A percentile compares a stretch with the other conserved stretches of the same genome.
These are phyloP conservation scores for Anarrhichthys ocellatus DNA, from an alignment of 2,113 vertebrate species.

Conservation along the genomic window DNA sequence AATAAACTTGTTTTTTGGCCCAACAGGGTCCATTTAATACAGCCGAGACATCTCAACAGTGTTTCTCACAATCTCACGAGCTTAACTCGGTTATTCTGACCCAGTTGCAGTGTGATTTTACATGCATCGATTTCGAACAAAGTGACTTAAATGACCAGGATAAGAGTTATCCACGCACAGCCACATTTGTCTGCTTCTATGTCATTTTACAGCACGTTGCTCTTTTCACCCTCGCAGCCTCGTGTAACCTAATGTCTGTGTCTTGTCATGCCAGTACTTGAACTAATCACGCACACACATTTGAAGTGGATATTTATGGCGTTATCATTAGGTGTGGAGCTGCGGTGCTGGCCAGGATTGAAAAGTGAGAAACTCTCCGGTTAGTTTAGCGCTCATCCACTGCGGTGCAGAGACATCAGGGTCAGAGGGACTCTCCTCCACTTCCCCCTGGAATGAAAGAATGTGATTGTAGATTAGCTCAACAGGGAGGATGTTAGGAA, in stretches of 20 bases:
- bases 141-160: neutral
- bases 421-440: constrained; percentile 39
- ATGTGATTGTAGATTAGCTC: constrained; percentile 69
- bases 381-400: neutral
- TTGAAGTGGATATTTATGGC: constrained; percentile 12
- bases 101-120: neutral
- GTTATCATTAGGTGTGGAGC: constrained; percentile 17
- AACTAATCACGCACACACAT: neutral
- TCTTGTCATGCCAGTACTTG: constrained; percentile 28
- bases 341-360: constrained; percentile 7
- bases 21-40: neutral
- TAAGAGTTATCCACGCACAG: neutral
- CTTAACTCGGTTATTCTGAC: neutral
- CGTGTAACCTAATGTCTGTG: neutral
- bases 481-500: constrained; percentile 43
- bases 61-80: neutral
- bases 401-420: constrained; percentile 10
- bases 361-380: constrained; percentile 10
- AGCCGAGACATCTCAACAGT: no score
- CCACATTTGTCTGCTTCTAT: neutral
- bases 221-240: neutral
- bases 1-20: neutral
- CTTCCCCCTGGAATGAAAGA: constrained; percentile 55
- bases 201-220: neutral
- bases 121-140: neutral